Conservation (phyloP, 2,888 invertebrate species). For the Scaptomyza tumidula region DNA sequence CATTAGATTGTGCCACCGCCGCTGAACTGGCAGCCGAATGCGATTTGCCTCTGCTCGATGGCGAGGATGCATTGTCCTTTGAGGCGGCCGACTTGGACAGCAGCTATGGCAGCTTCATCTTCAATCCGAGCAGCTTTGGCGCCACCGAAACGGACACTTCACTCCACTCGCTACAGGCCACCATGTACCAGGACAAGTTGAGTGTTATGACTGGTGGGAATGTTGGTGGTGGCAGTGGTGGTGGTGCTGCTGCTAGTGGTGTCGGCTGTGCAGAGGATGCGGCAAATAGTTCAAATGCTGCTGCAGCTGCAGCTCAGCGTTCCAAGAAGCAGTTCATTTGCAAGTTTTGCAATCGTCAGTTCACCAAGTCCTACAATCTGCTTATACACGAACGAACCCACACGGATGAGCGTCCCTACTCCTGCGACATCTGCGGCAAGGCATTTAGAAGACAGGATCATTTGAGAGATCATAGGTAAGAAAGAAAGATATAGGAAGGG, state of each 20-base stretch:
- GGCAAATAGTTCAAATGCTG: slow-evolving; percentile 51
- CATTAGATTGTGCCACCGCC: slow-evolving; percentile 66
- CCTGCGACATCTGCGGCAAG: slow-evolving; percentile 98
- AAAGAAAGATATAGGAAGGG: slow-evolving; percentile 72
- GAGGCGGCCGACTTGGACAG: slow-evolving; percentile 86
- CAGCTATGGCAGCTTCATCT: slow-evolving; percentile 89
- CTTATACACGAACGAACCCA: slow-evolving; percentile 99
- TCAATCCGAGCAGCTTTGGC: slow-evolving; percentile 85
- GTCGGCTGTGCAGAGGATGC: slow-evolving; percentile 34
- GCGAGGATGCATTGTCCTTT: slow-evolving; percentile 89
- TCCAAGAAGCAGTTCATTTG: slow-evolving; percentile 99
- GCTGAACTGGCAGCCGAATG: slow-evolving; percentile 89
- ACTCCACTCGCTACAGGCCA: slow-evolving; percentile 79
- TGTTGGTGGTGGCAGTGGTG: slow-evolving; percentile 22
- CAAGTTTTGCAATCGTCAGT: slow-evolving; percentile 98
- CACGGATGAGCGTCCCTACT: slow-evolving; percentile 98
- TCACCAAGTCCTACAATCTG: slow-evolving; percentile 97
- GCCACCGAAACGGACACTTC: slow-evolving; percentile 62
- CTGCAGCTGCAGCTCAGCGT: slow-evolving; percentile 85
- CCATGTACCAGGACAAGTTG: slow-evolving; percentile 83
- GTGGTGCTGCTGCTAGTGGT: background rate
- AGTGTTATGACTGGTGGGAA: slow-evolving; percentile 57
- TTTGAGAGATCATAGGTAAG: slow-evolving; percentile 94
- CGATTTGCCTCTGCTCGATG: slow-evolving; percentile 89
- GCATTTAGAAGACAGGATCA: slow-evolving; percentile 98